Percentiles rank a stretch among this genome's conserved stretches.
phyloP scores from a whole-genome alignment of 2,113 vertebrate genomes.

The Gila orcuttii region DNA sequence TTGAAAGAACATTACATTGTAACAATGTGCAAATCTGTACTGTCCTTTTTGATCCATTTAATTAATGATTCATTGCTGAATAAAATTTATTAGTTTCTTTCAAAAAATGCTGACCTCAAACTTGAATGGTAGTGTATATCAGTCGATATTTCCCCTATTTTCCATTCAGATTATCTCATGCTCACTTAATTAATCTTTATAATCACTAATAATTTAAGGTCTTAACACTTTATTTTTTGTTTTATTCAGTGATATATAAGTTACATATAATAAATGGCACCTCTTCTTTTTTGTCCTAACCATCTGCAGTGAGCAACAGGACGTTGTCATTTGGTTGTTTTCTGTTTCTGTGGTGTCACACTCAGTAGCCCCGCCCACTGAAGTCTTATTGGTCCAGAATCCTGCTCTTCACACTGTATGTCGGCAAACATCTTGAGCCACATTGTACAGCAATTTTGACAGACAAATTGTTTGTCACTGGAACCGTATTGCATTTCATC shows the following conservation, averaged over 20 bases:
- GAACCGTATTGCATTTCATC: too few relatives aligned
- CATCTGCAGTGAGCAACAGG: background rate
- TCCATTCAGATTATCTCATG: background rate
- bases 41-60: too few relatives aligned
- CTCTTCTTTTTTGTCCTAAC: background rate
- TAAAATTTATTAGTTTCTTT: background rate
- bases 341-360: background rate
- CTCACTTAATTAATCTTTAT: background rate
- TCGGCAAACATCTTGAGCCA: background rate
- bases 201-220: background rate
- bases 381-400: background rate
- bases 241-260: background rate
- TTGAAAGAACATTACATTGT: background rate
- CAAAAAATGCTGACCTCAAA: background rate
- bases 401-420: background rate
- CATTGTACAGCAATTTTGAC: background rate
- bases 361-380: background rate
- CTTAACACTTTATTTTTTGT: background rate
- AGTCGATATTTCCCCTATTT: background rate
- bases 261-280: background rate
- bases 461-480: background rate
- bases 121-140: too few relatives aligned
- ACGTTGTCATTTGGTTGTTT: background rate
- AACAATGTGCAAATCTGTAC: background rate
- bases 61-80: background rate